Evolutionary conservation across 2,888 invertebrate genomes (phyloP).

Genomic region (Cecidostiba fungosa): DNA sequence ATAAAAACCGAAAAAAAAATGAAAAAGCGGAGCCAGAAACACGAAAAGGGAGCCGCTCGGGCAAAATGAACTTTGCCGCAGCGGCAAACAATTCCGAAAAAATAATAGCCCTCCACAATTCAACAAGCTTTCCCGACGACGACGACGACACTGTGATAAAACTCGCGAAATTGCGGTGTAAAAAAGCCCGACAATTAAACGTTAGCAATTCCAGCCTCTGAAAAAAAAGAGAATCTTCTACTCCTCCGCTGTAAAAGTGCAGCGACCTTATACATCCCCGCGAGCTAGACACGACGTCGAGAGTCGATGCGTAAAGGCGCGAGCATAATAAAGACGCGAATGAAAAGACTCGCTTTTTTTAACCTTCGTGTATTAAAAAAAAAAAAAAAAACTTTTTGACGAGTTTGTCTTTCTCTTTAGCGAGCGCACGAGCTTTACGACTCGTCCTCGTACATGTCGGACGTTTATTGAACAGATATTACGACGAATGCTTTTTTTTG

Average conservation of each 20-base stretch:
- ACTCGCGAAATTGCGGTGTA: slow-evolving; percentile 17
- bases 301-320: slow-evolving; percentile 9
- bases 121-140: not conserved
- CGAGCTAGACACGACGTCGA: not conserved
- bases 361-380: not conserved
- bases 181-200: slow-evolving; percentile 19
- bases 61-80: not conserved
- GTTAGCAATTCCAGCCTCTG: slow-evolving; percentile 10
- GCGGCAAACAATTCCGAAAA: slow-evolving; percentile 17
- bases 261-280: not conserved
- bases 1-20: not conserved
- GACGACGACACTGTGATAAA: slow-evolving; percentile 5
- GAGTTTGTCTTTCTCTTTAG: not conserved
- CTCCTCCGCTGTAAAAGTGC: not conserved
- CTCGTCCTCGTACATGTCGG: not conserved
- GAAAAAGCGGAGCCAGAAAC: not conserved
- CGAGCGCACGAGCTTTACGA: not conserved
- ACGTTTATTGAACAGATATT: not conserved
- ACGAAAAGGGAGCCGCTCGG: not conserved
- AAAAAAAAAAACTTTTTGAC: not conserved
- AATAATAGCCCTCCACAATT: slow-evolving; percentile 1
- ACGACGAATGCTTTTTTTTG: not conserved
- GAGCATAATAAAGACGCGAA: not conserved
- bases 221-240: not conserved
- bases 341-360: not conserved